Evolutionary conservation across 2,797 vertebrate species (phyloP).

Genomic region (Muscicapa striata): DNA sequence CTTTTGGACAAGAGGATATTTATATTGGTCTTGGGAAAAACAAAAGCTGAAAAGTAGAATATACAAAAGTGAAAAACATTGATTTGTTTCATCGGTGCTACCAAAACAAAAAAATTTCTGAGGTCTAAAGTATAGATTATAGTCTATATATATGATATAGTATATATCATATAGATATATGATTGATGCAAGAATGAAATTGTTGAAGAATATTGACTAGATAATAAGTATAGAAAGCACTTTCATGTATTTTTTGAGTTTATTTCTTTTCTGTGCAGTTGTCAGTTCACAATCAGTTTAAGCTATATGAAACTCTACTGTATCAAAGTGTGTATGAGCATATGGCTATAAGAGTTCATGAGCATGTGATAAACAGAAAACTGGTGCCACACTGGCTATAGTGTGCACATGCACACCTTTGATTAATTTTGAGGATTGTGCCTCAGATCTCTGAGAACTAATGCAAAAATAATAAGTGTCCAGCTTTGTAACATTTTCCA

Average conservation of each 20-base stretch:
- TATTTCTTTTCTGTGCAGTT: not conserved
- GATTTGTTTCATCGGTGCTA: rapidly evolving
- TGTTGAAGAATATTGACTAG: not conserved
- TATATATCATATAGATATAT: too few species aligned
- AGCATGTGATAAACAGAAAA: not conserved
- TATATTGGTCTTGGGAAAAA: not conserved
- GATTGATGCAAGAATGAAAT: not conserved
- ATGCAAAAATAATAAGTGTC: conserved; percentile 11
- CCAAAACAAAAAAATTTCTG: not conserved
- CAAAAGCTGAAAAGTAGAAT: not conserved
- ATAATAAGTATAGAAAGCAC: not conserved
- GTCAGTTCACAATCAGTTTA: not conserved
- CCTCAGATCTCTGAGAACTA: not conserved
- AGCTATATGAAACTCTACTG: not conserved
- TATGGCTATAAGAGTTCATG: not conserved
- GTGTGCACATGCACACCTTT: not conserved
- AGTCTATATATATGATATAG: too few species aligned
- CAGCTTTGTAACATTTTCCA: not conserved
- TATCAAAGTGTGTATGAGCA: not conserved
- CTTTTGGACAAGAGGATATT: not conserved
- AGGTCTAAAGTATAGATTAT: too few species aligned
- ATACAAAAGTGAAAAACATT: not conserved
- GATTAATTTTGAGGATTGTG: not conserved
- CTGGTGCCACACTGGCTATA: not conserved
- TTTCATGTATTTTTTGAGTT: not conserved